phyloP scores from a whole-genome alignment of 2,113 vertebrate species.

The Bubo bubo region DNA sequence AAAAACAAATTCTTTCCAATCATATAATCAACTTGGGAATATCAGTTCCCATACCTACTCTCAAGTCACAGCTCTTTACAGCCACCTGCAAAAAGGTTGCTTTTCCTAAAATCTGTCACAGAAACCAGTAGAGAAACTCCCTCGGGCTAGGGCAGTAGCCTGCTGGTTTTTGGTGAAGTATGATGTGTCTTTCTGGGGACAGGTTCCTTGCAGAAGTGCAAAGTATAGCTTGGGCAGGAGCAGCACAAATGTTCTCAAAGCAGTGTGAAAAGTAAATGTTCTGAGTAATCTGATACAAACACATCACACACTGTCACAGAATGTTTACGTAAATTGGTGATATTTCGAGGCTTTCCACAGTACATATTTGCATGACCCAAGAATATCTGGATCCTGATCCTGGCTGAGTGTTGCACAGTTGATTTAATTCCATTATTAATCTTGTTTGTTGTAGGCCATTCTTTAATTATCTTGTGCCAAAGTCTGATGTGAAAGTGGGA shows the following conservation, averaged over 20 bases:
- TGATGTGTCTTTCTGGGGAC: neutral
- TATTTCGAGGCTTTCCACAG: neutral
- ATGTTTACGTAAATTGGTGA: slow-evolving; percentile 24
- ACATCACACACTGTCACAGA: neutral
- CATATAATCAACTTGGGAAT: neutral
- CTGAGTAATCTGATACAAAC: neutral
- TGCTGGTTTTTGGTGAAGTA: neutral
- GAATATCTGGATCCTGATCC: neutral
- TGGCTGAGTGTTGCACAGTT: neutral
- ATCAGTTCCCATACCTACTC: neutral
- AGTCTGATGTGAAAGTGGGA: neutral
- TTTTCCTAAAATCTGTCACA: neutral
- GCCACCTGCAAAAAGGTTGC: neutral
- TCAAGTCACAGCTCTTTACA: neutral
- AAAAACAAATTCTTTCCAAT: neutral
- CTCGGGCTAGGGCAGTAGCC: neutral
- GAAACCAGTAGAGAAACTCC: neutral
- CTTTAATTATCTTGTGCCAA: neutral
- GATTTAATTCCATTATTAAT: neutral
- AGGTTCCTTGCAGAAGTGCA: neutral
- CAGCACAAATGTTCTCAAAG: neutral
- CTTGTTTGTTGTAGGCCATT: neutral
- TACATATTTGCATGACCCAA: neutral
- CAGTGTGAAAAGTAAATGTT: slow-evolving; percentile 17
- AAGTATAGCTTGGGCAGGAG: neutral